Conservation (phyloP, 2,888 invertebrate genomes). For the Xestia ashworthii region DNA sequence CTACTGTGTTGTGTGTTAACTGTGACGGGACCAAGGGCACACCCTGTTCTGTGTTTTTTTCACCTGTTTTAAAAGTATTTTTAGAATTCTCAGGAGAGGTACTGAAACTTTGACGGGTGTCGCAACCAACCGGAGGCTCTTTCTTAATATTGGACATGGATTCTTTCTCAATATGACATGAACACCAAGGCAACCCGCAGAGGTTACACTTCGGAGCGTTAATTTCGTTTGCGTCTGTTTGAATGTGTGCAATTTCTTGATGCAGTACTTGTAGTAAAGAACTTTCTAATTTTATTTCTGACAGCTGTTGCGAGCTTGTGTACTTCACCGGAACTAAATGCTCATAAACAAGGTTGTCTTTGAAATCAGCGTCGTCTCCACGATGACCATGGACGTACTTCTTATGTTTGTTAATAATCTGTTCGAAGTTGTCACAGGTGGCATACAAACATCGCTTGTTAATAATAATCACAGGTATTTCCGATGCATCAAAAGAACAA, state of each 20-base stretch:
- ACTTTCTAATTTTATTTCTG: conserved; percentile 80
- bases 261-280: conserved; percentile 83
- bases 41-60: not conserved
- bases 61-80: not conserved
- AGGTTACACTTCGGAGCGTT: conserved; percentile 70
- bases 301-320: conserved; percentile 73
- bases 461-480: conserved; percentile 82
- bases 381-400: conserved; percentile 75
- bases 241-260: conserved; percentile 75
- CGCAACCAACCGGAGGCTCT: conserved; percentile 67
- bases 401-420: conserved; percentile 79
- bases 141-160: conserved; percentile 71
- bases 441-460: conserved; percentile 84
- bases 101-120: conserved; percentile 77
- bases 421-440: conserved; percentile 82
- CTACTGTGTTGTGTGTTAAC: conserved; percentile 26
- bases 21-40: not conserved
- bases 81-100: conserved; percentile 60
- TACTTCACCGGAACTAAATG: conserved; percentile 77
- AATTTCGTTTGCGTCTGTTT: conserved; percentile 62
- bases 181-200: conserved; percentile 72
- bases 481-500: conserved; percentile 77
- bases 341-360: conserved; percentile 77
- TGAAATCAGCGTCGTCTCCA: conserved; percentile 76
- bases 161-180: conserved; percentile 71